Conservation (phyloP, 2,888 invertebrate species). For the Strigamia transsilvanica region DNA sequence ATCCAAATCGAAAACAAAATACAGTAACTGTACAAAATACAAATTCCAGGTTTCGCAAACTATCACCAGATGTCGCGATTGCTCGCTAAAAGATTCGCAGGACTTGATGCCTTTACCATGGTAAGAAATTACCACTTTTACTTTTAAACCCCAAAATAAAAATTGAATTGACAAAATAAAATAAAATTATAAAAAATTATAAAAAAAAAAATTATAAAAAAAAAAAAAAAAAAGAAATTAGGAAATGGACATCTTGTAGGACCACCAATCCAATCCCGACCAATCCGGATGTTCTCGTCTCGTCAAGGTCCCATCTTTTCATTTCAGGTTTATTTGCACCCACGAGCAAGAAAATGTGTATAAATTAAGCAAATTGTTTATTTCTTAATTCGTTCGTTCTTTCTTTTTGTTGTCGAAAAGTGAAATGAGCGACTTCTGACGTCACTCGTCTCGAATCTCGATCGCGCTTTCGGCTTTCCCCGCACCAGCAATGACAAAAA, state of each 20-base stretch:
- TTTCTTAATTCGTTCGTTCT: too few species aligned
- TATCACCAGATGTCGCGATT: neutral
- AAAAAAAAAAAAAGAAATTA: neutral
- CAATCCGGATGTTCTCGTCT: conserved; percentile 2
- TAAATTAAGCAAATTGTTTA: too few species aligned
- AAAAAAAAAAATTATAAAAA: neutral
- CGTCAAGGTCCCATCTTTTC: neutral
- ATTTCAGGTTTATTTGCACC: too few species aligned
- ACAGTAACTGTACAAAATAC: neutral
- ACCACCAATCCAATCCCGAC: neutral
- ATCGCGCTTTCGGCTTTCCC: too few species aligned
- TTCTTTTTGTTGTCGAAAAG: too few species aligned
- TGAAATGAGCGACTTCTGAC: too few species aligned
- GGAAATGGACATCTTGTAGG: neutral
- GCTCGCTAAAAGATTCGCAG: neutral
- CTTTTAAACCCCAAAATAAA: neutral
- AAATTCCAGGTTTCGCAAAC: neutral
- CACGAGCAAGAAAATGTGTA: too few species aligned
- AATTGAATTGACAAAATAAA: neutral
- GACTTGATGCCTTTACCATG: neutral
- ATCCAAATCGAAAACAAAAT: neutral
- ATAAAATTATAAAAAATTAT: neutral
- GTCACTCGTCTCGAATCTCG: too few species aligned
- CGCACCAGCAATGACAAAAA: neutral
- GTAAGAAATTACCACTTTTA: neutral